phyloP scores from a whole-genome alignment of 30 jellyfish, hydroid and myxozoan genomes.

The Pseudorhiza aurosa region DNA sequence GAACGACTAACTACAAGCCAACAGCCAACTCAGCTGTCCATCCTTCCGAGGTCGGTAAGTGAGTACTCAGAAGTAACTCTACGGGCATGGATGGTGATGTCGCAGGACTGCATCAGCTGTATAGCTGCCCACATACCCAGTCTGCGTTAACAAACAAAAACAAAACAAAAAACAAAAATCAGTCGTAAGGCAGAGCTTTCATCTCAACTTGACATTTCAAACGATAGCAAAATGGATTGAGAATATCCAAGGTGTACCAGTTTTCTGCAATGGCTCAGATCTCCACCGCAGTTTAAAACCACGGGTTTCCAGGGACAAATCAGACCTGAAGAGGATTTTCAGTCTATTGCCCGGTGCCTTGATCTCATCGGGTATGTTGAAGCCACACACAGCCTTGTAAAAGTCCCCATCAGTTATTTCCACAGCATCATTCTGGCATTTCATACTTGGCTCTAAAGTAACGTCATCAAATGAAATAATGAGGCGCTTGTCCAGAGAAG shows the following conservation, averaged over 20 bases:
- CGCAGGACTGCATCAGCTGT: too few species aligned
- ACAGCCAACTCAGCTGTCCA: too few species aligned
- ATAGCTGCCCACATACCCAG: too few species aligned
- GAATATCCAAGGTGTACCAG: background rate
- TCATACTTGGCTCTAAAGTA: conserved; percentile 27
- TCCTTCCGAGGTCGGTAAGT: too few species aligned
- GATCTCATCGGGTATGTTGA: background rate
- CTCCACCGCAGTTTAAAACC: background rate
- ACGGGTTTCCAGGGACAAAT: background rate
- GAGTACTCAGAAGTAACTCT: too few species aligned
- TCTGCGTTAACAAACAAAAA: too few species aligned
- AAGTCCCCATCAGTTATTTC: background rate
- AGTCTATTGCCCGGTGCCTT: background rate
- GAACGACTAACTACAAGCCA: too few species aligned
- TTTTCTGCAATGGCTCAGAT: background rate
- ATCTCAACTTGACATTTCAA: too few species aligned
- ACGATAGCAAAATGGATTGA: too few species aligned
- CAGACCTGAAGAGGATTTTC: background rate
- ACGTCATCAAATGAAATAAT: conserved; percentile 25
- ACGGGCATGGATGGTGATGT: too few species aligned
- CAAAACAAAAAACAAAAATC: too few species aligned
- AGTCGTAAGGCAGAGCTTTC: too few species aligned
- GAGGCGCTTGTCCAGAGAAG: conserved; percentile 20
- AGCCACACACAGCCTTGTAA: background rate
- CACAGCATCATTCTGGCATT: conserved; percentile 31